These are phyloP conservation scores for Sipha flava DNA, from an alignment of 1,140 invertebrate species.

Conservation along the genomic window DNA sequence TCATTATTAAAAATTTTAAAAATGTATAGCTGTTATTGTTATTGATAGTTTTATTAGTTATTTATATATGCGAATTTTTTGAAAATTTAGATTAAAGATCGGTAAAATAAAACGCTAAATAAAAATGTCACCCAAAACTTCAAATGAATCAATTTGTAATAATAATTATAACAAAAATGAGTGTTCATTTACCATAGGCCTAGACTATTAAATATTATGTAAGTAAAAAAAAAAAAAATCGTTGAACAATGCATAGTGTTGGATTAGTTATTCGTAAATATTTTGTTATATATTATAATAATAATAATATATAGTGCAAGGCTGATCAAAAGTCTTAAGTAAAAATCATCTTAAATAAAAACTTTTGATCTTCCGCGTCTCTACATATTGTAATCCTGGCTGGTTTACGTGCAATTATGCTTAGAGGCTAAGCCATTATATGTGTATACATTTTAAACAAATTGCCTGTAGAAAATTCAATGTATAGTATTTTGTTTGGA, in stretches of 20 bases:
- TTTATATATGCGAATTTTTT: conserved; percentile 30
- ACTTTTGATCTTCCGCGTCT: conserved; percentile 27
- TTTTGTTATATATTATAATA: conserved; percentile 30
- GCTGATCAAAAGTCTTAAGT: conserved; percentile 24
- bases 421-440: conserved; percentile 30
- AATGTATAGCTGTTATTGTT: conserved; percentile 33
- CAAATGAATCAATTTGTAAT: conserved; percentile 11
- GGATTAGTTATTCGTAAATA: conserved; percentile 28
- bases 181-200: conserved; percentile 32
- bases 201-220: conserved; percentile 31
- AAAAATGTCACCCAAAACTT: background rate
- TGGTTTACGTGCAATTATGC: conserved; percentile 31
- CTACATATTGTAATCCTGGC: conserved; percentile 21
- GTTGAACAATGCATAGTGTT: conserved; percentile 27
- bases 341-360: conserved; percentile 11
- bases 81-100: conserved; percentile 12
- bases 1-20: conserved; percentile 29
- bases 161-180: conserved; percentile 23
- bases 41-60: conserved; percentile 33
- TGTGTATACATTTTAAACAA: conserved; percentile 27
- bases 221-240: conserved; percentile 22
- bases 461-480: conserved; percentile 31
- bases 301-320: conserved; percentile 17
- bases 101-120: background rate
- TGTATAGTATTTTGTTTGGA: conserved; percentile 32